phyloP scores from a whole-genome alignment of 2,797 vertebrate genomes.

The Coilia nasus region DNA sequence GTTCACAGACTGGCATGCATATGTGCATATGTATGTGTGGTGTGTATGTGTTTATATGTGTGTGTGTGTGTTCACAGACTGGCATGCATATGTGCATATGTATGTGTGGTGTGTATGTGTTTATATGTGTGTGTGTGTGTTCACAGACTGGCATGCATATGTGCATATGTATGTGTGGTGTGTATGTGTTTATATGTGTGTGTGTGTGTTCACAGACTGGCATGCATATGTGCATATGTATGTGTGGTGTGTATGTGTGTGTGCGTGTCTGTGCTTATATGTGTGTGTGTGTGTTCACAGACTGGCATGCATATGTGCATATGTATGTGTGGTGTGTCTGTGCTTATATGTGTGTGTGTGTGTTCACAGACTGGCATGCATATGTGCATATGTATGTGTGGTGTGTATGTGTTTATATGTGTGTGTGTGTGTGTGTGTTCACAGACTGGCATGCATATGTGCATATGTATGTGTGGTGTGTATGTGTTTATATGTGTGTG shows the following conservation, averaged over 20 bases:
- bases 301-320: no score
- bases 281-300: not conserved
- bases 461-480: not conserved
- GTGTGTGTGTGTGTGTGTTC: not conserved
- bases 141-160: no score
- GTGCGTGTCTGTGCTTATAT: no score
- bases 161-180: not conserved
- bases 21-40: not conserved
- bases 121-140: not conserved
- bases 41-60: not conserved
- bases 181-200: not conserved
- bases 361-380: no score
- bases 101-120: not conserved
- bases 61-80: no score
- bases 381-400: not conserved
- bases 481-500: not conserved
- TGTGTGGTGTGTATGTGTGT: not conserved
- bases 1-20: no score
- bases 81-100: no score
- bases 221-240: no score
- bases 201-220: no score
- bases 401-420: no score
- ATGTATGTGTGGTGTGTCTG: not conserved
- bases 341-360: not conserved
- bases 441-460: no score